Conservation (phyloP, 2,888 invertebrate species). For the Hemicrepidius hirtus region DNA sequence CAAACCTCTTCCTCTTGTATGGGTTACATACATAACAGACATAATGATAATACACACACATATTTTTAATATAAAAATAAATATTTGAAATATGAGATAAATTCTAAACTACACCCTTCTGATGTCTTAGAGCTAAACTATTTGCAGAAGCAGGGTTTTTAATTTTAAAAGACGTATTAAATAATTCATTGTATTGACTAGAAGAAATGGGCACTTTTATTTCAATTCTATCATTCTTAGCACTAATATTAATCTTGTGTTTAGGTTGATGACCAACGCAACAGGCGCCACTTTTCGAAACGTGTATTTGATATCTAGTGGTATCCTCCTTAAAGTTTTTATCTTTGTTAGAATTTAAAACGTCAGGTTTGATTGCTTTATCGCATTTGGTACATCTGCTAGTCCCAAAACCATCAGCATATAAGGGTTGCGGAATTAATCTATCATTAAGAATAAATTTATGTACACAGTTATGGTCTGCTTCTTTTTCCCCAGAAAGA, state of each 20-base stretch:
- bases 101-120: constrained; percentile 50
- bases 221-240: constrained; percentile 38
- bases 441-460: constrained; percentile 75
- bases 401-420: constrained; percentile 69
- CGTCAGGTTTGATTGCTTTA: constrained; percentile 6
- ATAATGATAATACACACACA: too few relatives aligned
- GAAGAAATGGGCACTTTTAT: constrained; percentile 43
- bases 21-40: too few relatives aligned
- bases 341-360: neutral
- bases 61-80: too few relatives aligned
- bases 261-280: neutral
- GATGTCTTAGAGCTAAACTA: constrained; percentile 55
- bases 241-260: constrained; percentile 33
- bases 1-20: too few relatives aligned
- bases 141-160: constrained; percentile 44
- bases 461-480: constrained; percentile 72
- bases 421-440: constrained; percentile 74
- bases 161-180: constrained; percentile 9
- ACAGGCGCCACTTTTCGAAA: too few relatives aligned
- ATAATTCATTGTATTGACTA: constrained; percentile 11
- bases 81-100: too few relatives aligned
- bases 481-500: constrained; percentile 58
- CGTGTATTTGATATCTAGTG: neutral
- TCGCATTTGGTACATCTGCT: constrained; percentile 73
- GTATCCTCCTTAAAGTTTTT: neutral